Evolutionary conservation across 2,797 vertebrate genomes (phyloP).

Genomic region (Heterohyrax brucei): DNA sequence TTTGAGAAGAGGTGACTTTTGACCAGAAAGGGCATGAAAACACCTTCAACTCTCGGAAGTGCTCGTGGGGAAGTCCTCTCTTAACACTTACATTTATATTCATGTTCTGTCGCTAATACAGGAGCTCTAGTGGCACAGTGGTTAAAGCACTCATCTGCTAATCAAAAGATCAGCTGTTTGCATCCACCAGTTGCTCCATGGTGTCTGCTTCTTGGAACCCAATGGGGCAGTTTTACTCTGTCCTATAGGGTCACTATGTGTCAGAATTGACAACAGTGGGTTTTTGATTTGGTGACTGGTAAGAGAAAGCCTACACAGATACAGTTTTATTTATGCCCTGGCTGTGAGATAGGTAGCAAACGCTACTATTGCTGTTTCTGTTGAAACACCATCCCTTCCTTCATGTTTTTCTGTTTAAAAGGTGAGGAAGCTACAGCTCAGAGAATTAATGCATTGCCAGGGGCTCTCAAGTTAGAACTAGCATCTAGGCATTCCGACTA

Average conservation of each 20-base stretch:
- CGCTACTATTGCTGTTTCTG: not conserved
- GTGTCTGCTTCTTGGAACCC: too few relatives aligned
- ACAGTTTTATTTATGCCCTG: not conserved
- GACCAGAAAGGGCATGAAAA: accelerated
- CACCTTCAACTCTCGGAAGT: not conserved
- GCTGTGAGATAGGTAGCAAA: not conserved
- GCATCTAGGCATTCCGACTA: not conserved
- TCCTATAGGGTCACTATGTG: too few relatives aligned
- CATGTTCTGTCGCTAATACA: not conserved
- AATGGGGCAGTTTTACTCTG: too few relatives aligned
- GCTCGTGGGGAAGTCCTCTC: not conserved
- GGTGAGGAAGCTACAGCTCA: not conserved
- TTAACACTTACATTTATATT: not conserved
- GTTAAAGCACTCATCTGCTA: too few relatives aligned
- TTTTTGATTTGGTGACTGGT: not conserved
- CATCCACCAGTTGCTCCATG: too few relatives aligned
- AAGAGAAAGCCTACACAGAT: not conserved
- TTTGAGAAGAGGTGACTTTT: not conserved
- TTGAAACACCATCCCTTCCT: not conserved
- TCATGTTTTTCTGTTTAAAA: constrained; percentile 20
- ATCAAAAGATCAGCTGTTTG: too few relatives aligned
- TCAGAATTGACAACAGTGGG: too few relatives aligned
- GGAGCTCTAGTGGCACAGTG: too few relatives aligned
- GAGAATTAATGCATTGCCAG: not conserved
- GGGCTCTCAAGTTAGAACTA: not conserved